A percentile compares a stretch with the other conserved stretches of the same genome.
Conservation (phyloP, 1,140 invertebrate species). For the Neodiprion pinetum region DNA sequence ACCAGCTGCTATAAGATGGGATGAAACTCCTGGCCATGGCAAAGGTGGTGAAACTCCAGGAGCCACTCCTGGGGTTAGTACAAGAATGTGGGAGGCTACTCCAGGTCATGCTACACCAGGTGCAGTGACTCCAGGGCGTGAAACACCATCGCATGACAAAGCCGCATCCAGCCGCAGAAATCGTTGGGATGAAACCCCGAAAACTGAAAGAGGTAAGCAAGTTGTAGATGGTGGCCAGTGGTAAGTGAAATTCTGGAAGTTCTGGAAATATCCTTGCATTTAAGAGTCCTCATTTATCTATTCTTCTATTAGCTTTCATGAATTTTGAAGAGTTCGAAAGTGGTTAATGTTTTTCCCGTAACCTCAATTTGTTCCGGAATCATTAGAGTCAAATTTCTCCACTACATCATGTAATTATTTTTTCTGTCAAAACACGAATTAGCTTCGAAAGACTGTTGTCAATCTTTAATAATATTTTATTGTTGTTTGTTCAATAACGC, state of each 20-base stretch:
- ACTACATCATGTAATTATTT: too few species aligned
- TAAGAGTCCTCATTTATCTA: background rate
- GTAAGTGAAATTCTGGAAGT: background rate
- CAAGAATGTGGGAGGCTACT: conserved; percentile 95
- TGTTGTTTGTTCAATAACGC: conserved; percentile 16
- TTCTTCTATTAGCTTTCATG: too few species aligned
- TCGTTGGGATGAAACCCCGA: conserved; percentile 99
- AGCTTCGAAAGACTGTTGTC: too few species aligned
- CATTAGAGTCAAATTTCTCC: too few species aligned
- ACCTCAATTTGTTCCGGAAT: too few species aligned
- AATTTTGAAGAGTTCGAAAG: too few species aligned
- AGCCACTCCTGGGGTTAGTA: conserved; percentile 85
- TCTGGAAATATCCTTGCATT: background rate
- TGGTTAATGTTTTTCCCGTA: too few species aligned
- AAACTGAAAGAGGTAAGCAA: conserved; percentile 84
- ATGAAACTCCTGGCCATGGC: conserved; percentile 94
- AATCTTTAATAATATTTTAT: background rate
- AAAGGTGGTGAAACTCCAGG: conserved; percentile 91
- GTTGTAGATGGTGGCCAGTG: background rate
- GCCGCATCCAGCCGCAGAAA: conserved; percentile 83
- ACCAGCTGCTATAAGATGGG: conserved; percentile 87
- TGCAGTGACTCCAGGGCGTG: conserved; percentile 85
- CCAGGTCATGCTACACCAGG: conserved; percentile 90
- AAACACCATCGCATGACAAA: conserved; percentile 87
- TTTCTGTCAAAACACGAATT: too few species aligned